Evolutionary conservation across 2,888 invertebrate species (phyloP).

Genomic region (Andrena flavipes): DNA sequence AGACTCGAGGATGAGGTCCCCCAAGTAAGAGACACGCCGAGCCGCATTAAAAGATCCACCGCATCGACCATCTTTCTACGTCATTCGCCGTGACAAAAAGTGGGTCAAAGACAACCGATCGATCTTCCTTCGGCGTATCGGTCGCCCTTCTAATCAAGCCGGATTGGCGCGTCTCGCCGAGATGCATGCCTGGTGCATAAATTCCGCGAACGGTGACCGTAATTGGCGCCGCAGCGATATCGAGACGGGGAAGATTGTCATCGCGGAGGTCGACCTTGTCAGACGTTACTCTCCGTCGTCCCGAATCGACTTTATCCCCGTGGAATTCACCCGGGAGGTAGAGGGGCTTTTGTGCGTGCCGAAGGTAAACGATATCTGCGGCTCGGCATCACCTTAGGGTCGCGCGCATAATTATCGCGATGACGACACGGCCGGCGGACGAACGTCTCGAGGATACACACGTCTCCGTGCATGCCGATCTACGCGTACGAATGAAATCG

Average conservation of each 20-base stretch:
- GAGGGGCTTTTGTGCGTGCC: slow-evolving; percentile 39
- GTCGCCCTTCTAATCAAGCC: slow-evolving; percentile 53
- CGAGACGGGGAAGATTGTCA: slow-evolving; percentile 66
- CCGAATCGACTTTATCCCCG: slow-evolving; percentile 51
- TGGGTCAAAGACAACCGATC: slow-evolving; percentile 64
- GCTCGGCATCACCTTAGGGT: slow-evolving; percentile 55
- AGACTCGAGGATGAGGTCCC: background rate
- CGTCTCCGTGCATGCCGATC: slow-evolving; percentile 25
- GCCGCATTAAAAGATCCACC: slow-evolving; percentile 15
- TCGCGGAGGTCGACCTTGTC: slow-evolving; percentile 70
- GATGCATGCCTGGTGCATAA: slow-evolving; percentile 61
- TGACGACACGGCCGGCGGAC: slow-evolving; percentile 51
- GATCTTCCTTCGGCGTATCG: slow-evolving; percentile 51
- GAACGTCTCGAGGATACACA: slow-evolving; percentile 34
- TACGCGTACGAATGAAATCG: slow-evolving; percentile 58
- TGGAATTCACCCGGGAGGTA: slow-evolving; percentile 34
- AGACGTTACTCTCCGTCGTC: slow-evolving; percentile 34
- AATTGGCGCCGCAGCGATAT: slow-evolving; percentile 70
- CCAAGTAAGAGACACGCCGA: background rate
- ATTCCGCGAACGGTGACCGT: slow-evolving; percentile 64
- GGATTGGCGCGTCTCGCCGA: slow-evolving; percentile 30
- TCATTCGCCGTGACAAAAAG: slow-evolving; percentile 42
- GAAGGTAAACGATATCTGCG: slow-evolving; percentile 60
- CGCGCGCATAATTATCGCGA: slow-evolving; percentile 68
- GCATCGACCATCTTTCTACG: background rate